Evolutionary conservation across 92 coral and sea anemone species (phyloP).

Genomic region (Umimayanthus kanabou): DNA sequence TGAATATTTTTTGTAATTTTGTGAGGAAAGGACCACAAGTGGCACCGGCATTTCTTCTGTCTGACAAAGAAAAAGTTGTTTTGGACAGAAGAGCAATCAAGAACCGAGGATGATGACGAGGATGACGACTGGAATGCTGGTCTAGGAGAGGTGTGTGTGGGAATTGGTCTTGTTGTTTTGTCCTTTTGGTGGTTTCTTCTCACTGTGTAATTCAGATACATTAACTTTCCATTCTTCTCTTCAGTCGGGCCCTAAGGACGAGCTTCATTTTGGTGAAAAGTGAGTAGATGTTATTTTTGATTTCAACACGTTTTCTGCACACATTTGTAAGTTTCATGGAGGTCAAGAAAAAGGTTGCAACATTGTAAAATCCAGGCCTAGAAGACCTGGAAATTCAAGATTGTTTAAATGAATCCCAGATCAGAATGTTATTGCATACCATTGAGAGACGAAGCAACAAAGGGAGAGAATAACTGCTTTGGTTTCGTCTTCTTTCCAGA

Average conservation of each 20-base stretch:
- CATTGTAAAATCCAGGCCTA: too few species aligned
- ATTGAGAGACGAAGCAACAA: too few species aligned
- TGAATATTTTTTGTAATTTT: background rate
- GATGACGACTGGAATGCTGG: slow-evolving; percentile 76
- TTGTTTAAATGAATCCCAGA: too few species aligned
- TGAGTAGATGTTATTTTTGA: slow-evolving; percentile 36
- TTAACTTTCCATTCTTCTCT: slow-evolving; percentile 6
- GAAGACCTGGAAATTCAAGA: too few species aligned
- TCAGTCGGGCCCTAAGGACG: slow-evolving; percentile 87
- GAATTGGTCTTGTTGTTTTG: background rate
- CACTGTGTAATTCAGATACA: background rate
- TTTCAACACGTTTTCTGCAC: too few species aligned
- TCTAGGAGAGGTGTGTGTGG: slow-evolving; percentile 73
- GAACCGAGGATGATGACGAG: slow-evolving; percentile 85
- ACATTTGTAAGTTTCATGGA: too few species aligned
- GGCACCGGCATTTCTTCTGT: slow-evolving; percentile 97
- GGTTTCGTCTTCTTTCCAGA: slow-evolving; percentile 40
- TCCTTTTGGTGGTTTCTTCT: background rate
- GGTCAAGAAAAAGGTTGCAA: too few species aligned
- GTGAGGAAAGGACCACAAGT: slow-evolving; percentile 60
- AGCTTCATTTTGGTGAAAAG: slow-evolving; percentile 98
- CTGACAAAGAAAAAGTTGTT: slow-evolving; percentile 79
- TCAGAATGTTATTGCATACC: background rate
- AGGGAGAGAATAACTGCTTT: background rate
- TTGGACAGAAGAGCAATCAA: slow-evolving; percentile 97